Conservation (phyloP, 1,140 invertebrate genomes). For the Drosophila santomea region DNA sequence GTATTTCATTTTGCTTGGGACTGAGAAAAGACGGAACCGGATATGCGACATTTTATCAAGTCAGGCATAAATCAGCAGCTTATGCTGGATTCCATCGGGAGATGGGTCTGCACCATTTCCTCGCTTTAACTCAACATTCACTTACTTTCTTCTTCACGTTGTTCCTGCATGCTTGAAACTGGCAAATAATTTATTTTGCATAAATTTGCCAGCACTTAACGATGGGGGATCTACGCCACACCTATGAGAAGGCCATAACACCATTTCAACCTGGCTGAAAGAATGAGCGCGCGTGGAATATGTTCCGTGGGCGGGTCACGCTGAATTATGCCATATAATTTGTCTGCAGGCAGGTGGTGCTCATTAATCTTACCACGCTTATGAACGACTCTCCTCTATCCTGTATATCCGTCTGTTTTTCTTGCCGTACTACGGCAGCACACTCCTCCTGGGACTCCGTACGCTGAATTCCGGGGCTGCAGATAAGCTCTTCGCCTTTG, state of each 20-base stretch:
- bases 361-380: conserved; percentile 78
- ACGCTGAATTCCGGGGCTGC: conserved; percentile 15
- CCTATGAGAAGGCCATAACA: conserved; percentile 15
- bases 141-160: conserved; percentile 17
- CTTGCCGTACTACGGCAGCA: conserved; percentile 44
- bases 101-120: conserved; percentile 2
- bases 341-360: conserved; percentile 76
- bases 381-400: conserved; percentile 20
- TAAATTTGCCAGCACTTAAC: conserved; percentile 64
- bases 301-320: conserved; percentile 60
- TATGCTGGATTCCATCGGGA: conserved; percentile 22
- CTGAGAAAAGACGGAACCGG: conserved; percentile 38
- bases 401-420: conserved; percentile 6
- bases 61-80: conserved; percentile 60
- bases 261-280: background rate
- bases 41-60: conserved; percentile 65
- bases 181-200: conserved; percentile 66
- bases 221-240: conserved; percentile 39
- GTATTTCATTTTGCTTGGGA: conserved; percentile 53
- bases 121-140: conserved; percentile 16
- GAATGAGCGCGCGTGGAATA: conserved; percentile 25
- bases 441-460: conserved; percentile 47
- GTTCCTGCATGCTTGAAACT: conserved; percentile 40
- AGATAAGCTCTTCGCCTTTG: conserved; percentile 38
- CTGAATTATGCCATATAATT: conserved; percentile 80